These are phyloP conservation scores for Macrosiphum euphorbiae DNA, from an alignment of 2,888 invertebrate species.

Conservation along the genomic window DNA sequence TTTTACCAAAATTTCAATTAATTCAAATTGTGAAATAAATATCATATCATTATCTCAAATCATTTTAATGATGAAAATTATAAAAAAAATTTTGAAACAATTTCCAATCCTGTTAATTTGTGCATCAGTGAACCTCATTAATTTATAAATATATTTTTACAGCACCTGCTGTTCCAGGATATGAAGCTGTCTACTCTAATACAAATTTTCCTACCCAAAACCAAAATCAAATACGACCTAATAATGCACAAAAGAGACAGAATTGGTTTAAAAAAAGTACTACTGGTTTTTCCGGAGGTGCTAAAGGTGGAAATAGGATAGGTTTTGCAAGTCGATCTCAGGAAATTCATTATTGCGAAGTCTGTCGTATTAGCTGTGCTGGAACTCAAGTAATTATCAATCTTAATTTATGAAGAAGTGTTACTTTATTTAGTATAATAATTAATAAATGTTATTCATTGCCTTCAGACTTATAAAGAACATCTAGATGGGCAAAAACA, in stretches of 20 bases:
- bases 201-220: conserved; percentile 66
- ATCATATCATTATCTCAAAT: too few relatives aligned
- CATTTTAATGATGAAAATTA: background rate
- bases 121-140: background rate
- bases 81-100: background rate
- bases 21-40: background rate
- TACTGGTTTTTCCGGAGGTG: conserved; percentile 54
- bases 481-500: conserved; percentile 99
- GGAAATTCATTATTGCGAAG: conserved; percentile 97
- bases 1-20: background rate
- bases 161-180: conserved; percentile 54
- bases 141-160: background rate
- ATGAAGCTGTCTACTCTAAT: conserved; percentile 63
- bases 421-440: background rate
- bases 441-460: background rate
- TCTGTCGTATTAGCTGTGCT: conserved; percentile 98
- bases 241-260: conserved; percentile 60
- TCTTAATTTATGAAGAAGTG: background rate
- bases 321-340: conserved; percentile 79
- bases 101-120: background rate
- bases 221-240: conserved; percentile 62
- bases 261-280: conserved; percentile 61
- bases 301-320: conserved; percentile 50
- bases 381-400: conserved; percentile 81
- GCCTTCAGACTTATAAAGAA: conserved; percentile 85